These are phyloP conservation scores for Lithosia quadra DNA, from an alignment of 2,888 invertebrate genomes.

Conservation along the genomic window DNA sequence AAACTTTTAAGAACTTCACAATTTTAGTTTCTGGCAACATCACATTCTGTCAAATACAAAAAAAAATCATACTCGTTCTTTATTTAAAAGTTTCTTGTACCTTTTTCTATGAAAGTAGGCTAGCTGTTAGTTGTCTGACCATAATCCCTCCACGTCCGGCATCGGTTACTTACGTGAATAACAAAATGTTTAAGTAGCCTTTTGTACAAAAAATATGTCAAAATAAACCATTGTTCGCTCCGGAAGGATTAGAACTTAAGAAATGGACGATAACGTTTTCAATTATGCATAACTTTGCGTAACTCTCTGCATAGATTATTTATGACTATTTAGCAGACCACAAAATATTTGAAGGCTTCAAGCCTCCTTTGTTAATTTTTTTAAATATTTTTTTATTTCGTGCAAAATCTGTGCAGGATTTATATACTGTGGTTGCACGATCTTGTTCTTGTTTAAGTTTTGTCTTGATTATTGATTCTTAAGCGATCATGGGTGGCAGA, in stretches of 20 bases:
- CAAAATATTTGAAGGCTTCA: slow-evolving; percentile 23
- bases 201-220: slow-evolving; percentile 66
- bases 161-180: slow-evolving; percentile 74
- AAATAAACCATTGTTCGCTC: slow-evolving; percentile 72
- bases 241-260: slow-evolving; percentile 67
- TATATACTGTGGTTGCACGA: too few relatives aligned
- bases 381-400: neutral
- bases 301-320: slow-evolving; percentile 25
- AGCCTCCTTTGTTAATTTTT: neutral
- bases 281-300: slow-evolving; percentile 47
- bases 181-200: slow-evolving; percentile 55
- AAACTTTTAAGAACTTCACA: too few relatives aligned
- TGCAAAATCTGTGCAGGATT: neutral
- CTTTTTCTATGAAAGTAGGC: slow-evolving; percentile 52
- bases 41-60: neutral
- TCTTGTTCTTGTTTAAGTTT: too few relatives aligned
- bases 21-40: neutral
- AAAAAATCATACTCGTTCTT: slow-evolving; percentile 27
- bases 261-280: slow-evolving; percentile 37
- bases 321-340: slow-evolving; percentile 31
- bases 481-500: too few relatives aligned
- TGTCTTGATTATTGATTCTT: too few relatives aligned
- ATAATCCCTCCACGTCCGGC: slow-evolving; percentile 73
- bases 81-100: slow-evolving; percentile 54
- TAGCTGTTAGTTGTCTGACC: slow-evolving; percentile 48